phyloP scores from a whole-genome alignment of 1,140 invertebrate genomes.

The Sweltsa coloradensis region DNA sequence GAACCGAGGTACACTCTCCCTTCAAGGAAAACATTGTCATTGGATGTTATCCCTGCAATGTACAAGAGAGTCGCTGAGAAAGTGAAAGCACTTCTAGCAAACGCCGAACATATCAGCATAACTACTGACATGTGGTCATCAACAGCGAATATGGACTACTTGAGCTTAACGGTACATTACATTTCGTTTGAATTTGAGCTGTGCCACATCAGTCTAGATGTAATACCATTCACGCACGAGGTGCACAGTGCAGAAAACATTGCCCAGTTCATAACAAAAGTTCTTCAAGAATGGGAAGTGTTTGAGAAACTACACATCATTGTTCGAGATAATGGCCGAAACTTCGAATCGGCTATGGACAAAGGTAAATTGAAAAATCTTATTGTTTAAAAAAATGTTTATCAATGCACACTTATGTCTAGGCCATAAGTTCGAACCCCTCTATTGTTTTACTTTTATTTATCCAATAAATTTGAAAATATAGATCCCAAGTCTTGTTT shows the following conservation, averaged over 20 bases:
- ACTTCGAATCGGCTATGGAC: too few species aligned
- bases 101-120: background rate
- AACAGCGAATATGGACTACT: slow-evolving; percentile 1
- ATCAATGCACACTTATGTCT: too few species aligned
- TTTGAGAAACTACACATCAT: too few species aligned
- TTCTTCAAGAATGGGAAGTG: too few species aligned
- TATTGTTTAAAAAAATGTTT: too few species aligned
- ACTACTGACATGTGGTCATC: slow-evolving; percentile 1
- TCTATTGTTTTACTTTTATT: too few species aligned
- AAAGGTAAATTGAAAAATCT: too few species aligned
- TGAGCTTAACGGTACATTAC: background rate
- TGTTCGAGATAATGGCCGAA: too few species aligned
- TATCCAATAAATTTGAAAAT: too few species aligned
- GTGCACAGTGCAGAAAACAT: background rate
- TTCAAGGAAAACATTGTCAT: background rate
- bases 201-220: background rate
- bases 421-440: too few species aligned
- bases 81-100: background rate
- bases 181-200: background rate
- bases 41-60: background rate
- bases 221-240: background rate
- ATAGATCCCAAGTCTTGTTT: too few species aligned
- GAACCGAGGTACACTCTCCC: background rate
- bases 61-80: background rate
- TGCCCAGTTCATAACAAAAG: too few species aligned